phyloP scores from a whole-genome alignment of 1,140 invertebrate species.

The Monomorium pharaonis region DNA sequence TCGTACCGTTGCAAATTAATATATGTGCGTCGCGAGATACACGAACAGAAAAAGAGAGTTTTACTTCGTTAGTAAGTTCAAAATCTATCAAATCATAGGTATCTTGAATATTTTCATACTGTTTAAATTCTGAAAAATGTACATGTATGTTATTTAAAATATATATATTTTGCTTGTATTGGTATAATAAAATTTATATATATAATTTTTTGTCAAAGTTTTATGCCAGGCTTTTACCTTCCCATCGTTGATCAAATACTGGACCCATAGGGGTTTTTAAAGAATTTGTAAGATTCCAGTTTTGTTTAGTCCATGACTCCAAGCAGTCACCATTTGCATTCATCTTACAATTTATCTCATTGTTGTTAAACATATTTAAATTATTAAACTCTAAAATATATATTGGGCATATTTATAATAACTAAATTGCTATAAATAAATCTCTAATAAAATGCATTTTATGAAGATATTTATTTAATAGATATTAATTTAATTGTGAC shows the following conservation, averaged over 20 bases:
- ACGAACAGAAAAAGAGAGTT: constrained; percentile 59
- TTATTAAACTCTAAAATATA: constrained; percentile 1
- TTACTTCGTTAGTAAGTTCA: not conserved
- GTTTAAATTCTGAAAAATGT: constrained; percentile 13
- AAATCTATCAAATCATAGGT: not conserved
- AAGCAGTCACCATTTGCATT: not conserved
- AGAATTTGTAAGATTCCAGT: constrained; percentile 51
- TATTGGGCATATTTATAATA: not conserved
- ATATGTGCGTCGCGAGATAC: constrained; percentile 33
- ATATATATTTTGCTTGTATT: not conserved
- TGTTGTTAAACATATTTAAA: not conserved
- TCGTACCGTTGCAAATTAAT: constrained; percentile 39
- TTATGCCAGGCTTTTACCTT: constrained; percentile 52
- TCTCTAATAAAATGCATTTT: not conserved
- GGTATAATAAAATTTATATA: not conserved
- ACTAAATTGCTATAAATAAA: not conserved
- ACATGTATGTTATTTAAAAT: too few relatives aligned
- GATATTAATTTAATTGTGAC: not conserved
- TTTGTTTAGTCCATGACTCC: not conserved
- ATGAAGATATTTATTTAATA: not conserved
- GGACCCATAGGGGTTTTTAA: constrained; percentile 50
- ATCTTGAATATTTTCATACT: not conserved
- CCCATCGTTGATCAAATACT: constrained; percentile 67
- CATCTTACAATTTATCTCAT: constrained; percentile 39
- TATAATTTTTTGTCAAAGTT: not conserved